Evolutionary conservation across 2,888 invertebrate species (phyloP), one percentile per base, ranked within the genome.

Genomic region (Saturnia japonica): DNA sequence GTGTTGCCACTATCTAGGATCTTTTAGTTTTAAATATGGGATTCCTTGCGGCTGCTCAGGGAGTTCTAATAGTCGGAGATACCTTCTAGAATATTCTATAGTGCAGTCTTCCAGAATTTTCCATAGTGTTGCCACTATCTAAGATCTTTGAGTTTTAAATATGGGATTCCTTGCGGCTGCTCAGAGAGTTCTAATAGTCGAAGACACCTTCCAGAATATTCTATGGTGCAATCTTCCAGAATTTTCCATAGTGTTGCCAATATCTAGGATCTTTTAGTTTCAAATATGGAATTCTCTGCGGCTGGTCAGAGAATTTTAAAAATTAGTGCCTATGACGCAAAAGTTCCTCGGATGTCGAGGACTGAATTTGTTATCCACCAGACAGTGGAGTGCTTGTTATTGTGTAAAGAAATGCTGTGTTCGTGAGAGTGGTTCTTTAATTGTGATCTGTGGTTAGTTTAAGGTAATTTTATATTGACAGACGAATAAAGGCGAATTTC

Each of bases 301-400:
- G 22, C 14, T 43, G 43, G 12, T 43, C 9, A 43, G 12, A 43
- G 43, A 43, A 43, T 43, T 9, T 43, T 43, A 43, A 43, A 4
- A 43, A 11, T 60, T 28, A 60, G 57, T 60, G 57, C 57, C 57
- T 60, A 60, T 60, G 28, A 28, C 57, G 28, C 3, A 54, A 22
- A 22, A 2, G 14, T 60, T 28, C 14, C 28, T 60, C 57, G 57
- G 12, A 14, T 28, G 4, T 60, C 25, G 57, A 60, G 57, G 57
- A 60, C 14, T 60, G 57, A 28, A 60, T 60, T 60, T 60, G 57
- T 60, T 60, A 60, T 60, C 57, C 57, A 60, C 57, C 3, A 3
- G 57, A 60, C 25, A 4, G 57, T 60, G 57, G 57, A 60, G 28
- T 28, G 25, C 57, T 60, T 60, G 57, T 60, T 60, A 60, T 60